phyloP scores from a whole-genome alignment of 2,888 invertebrate species.

The Cistogaster globosa region DNA sequence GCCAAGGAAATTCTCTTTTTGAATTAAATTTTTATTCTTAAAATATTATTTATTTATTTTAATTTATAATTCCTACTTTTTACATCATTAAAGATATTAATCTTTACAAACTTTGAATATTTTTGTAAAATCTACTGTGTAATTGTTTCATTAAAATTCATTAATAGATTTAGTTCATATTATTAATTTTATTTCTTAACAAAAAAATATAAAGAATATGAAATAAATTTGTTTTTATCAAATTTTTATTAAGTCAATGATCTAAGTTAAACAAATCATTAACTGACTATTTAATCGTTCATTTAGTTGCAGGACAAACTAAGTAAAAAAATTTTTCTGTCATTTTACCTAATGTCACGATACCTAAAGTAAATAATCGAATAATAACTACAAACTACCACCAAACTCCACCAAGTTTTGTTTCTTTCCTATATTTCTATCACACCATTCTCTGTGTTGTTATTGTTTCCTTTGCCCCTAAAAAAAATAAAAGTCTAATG shows the following conservation, averaged over 20 bases:
- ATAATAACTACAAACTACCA: neutral
- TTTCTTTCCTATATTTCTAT: neutral
- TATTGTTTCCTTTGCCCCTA: constrained; percentile 13
- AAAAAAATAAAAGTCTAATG: neutral
- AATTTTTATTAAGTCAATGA: no score
- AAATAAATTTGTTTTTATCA: no score
- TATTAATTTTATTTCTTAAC: no score
- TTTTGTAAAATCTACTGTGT: neutral
- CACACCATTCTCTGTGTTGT: neutral
- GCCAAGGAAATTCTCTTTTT: neutral
- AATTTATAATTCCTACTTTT: no score
- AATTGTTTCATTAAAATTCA: neutral
- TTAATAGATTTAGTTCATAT: neutral
- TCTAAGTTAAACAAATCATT: no score
- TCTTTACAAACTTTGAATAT: neutral
- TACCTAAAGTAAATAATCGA: no score
- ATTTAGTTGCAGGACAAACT: no score
- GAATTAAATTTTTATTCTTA: neutral
- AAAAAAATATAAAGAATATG: no score
- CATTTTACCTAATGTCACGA: no score
- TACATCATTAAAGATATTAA: neutral
- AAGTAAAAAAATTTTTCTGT: no score
- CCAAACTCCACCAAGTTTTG: neutral
- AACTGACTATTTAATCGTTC: no score
- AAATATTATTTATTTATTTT: no score